Evolutionary conservation across 2,797 vertebrate species (phyloP).

Genomic region (Melanotaenia maccullochi): DNA sequence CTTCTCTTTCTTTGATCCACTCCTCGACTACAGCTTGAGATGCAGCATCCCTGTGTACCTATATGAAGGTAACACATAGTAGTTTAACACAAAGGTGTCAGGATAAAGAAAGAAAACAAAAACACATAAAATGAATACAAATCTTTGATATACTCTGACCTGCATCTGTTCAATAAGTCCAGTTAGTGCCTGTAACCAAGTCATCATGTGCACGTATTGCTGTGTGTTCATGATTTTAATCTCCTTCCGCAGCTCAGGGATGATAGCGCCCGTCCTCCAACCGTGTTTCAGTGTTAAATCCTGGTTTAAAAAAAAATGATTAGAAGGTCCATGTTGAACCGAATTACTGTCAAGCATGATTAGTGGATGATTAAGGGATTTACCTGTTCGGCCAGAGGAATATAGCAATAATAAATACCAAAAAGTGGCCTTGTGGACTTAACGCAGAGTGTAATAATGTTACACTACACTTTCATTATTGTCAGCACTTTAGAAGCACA

Average conservation of each 20-base stretch:
- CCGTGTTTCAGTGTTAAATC: slow-evolving; percentile 98
- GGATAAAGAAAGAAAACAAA: neutral
- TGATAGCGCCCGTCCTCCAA: slow-evolving; percentile 98
- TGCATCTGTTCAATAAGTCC: slow-evolving; percentile 96
- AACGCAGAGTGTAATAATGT: neutral
- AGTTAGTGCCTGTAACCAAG: slow-evolving; percentile 95
- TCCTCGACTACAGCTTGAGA: slow-evolving; percentile 91
- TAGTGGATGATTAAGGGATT: neutral
- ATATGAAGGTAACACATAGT: slow-evolving; percentile 25
- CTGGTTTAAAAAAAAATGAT: slow-evolving; percentile 69
- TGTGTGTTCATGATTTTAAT: slow-evolving; percentile 98
- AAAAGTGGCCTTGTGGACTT: neutral
- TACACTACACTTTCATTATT: neutral
- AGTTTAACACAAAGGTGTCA: neutral
- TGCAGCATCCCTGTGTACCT: slow-evolving; percentile 90
- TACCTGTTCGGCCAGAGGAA: neutral
- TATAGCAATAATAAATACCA: slow-evolving; percentile 15
- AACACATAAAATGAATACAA: neutral
- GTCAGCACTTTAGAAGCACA: neutral
- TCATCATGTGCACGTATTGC: slow-evolving; percentile 90
- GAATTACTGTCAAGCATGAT: neutral
- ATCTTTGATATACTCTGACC: slow-evolving; percentile 75
- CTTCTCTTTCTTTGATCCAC: slow-evolving; percentile 93
- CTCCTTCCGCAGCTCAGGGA: slow-evolving; percentile 95
- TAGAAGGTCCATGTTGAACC: neutral